A percentile compares a stretch with the other conserved stretches of the same genome.
Evolutionary conservation across 1,140 invertebrate species (phyloP).

Genomic region (Brachionus asplanchnoidis): DNA sequence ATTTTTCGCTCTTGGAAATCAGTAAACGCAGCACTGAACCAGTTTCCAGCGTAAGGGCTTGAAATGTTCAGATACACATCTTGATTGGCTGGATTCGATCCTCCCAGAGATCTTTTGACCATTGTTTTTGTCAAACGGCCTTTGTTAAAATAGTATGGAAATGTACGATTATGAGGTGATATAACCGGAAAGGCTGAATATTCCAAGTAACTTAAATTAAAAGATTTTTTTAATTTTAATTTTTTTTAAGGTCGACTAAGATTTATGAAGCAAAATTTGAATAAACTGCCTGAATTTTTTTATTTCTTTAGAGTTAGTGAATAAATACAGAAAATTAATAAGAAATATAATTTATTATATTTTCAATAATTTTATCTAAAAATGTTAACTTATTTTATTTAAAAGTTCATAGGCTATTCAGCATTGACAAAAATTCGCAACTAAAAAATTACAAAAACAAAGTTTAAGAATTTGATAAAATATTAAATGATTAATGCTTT

Average conservation of each 20-base stretch:
- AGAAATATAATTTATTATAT: too few species aligned
- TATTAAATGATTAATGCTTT: too few species aligned
- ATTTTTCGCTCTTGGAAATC: conserved; percentile 27
- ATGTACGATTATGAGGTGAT: conserved; percentile 21
- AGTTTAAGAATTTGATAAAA: too few species aligned
- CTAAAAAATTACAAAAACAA: too few species aligned
- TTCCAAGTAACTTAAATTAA: conserved; percentile 11
- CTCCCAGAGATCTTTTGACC: conserved; percentile 13
- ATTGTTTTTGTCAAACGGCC: conserved; percentile 18
- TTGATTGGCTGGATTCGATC: background rate
- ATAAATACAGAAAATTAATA: too few species aligned
- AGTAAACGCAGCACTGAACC: conserved; percentile 31
- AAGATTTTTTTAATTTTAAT: background rate
- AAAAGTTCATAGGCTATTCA: too few species aligned
- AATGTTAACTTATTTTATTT: too few species aligned
- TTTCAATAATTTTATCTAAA: too few species aligned
- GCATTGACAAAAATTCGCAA: too few species aligned
- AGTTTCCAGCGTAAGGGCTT: conserved; percentile 4
- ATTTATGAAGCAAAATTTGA: too few species aligned
- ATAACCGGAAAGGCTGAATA: conserved; percentile 26
- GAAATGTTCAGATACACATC: conserved; percentile 21
- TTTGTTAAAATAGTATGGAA: conserved; percentile 23
- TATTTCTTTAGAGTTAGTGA: too few species aligned
- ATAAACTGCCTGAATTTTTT: too few species aligned
- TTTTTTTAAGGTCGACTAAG: background rate